phyloP scores from a whole-genome alignment of 2,888 invertebrate genomes.

The Caenorhabditis panamensis region DNA sequence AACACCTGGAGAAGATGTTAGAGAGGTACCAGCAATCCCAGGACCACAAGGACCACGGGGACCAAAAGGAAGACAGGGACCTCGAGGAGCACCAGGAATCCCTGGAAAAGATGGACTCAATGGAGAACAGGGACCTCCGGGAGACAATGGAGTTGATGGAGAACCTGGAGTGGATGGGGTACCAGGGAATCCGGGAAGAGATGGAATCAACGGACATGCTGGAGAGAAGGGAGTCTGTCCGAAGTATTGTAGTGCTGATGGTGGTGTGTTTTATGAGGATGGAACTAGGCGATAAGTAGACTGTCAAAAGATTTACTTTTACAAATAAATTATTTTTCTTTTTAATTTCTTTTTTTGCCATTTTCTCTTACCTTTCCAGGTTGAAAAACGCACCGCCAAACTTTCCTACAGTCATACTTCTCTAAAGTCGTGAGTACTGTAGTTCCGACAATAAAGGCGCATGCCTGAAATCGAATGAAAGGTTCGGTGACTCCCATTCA shows the following conservation, averaged over 20 bases:
- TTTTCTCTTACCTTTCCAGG: too few species aligned
- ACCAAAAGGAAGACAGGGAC: slow-evolving; percentile 39
- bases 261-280: slow-evolving; percentile 63
- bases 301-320: too few species aligned
- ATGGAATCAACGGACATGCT: slow-evolving; percentile 64
- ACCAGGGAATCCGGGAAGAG: slow-evolving; percentile 61
- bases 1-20: slow-evolving; percentile 60
- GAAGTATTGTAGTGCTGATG: slow-evolving; percentile 67
- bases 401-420: too few species aligned
- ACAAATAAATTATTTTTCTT: too few species aligned
- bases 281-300: slow-evolving; percentile 55
- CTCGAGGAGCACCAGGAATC: slow-evolving; percentile 57
- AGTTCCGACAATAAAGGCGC: too few species aligned
- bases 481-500: too few species aligned
- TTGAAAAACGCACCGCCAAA: too few species aligned
- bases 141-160: slow-evolving; percentile 57
- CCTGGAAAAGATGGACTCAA: slow-evolving; percentile 59
- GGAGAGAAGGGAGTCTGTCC: slow-evolving; percentile 74
- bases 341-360: too few species aligned
- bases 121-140: slow-evolving; percentile 52
- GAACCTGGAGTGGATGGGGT: slow-evolving; percentile 59
- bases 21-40: slow-evolving; percentile 57
- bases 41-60: slow-evolving; percentile 62
- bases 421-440: too few species aligned
- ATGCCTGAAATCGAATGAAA: too few species aligned